Evolutionary conservation across 2,113 vertebrate species (phyloP), one percentile per base, ranked within the genome.

Genomic region (Ploceus nigricollis): DNA sequence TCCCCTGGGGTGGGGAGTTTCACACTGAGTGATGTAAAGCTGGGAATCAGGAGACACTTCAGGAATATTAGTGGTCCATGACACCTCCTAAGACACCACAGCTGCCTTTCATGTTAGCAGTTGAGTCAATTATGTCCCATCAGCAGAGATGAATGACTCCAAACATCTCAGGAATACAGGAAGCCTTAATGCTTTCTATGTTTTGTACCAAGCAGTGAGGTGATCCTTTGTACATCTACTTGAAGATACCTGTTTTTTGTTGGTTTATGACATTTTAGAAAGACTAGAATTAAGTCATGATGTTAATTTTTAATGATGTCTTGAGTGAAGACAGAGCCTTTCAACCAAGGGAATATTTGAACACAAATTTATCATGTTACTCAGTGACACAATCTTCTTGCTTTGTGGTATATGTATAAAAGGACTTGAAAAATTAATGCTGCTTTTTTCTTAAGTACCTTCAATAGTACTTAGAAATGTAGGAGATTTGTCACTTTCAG

Each of bases 401-500:
- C 30, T 77, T 84, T 73, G 9, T 44, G 21, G 10, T 70, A 7
- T 80, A 54, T 10, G 3, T 72, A 23, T 28, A 93, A 83, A 66
- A 33, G 8, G 58, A 24, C 78, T 90, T 65, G 40, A 89, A 82
- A 73, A 92, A 88, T 10, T 39, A 76, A 25, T 23, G 21, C 50
- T 89, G 35, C 6, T 65, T 73, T 75, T 65, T 30, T 33, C 48
- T 65, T 35, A 69, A 66, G 37, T 39, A 39, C 10, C 17, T 73
- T 77, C n/a, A 48, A 5, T 10, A 50, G 42, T 48, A 65, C 25
- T 77, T 66, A 45, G 35, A 69, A 64, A 71, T 10, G 3, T 24
- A 73, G 39, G 11, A 77, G 48, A 75, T 95, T 86, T 89, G 69
- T 94, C 56, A 60, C 40, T 90, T 96, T 94, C 47, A 65, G 86